Base-by-base conservation (phyloP, 2,797 vertebrate genomes). In the Merluccius polli region DNA sequence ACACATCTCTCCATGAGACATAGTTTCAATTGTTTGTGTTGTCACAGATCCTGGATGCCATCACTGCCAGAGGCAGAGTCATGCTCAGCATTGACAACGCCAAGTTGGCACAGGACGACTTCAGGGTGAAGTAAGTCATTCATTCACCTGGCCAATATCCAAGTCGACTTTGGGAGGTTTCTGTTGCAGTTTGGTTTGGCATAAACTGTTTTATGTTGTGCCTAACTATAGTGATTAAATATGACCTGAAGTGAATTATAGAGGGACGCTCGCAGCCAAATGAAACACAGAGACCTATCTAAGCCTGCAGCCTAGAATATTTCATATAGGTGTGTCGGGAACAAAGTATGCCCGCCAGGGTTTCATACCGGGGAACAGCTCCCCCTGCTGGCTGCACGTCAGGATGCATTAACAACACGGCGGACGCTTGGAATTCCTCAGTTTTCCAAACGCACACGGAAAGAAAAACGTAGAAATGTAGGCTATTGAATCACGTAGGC, bases 11-110 rank as follows among this genome's bases (percentile, higher is more conserved):
- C 2, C 41, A 44, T 16, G 41, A 24, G 21, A 59, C 27, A 30
- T 24, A n/a, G 16, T 11, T 24, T 67, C 11, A 16, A 1, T 52
- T 68, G 63, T 71, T 52, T 74, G 38, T 67, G 1, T 31, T 63
- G 33, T 48, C 48, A 16, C 89, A 95, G 94, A 94, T 95, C 59
- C 77, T 92, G 85, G 88, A 63, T 0, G 88, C 92, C 78, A 84
- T 87, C 15, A 2, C 71, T 48, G 80, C 0, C 80, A 93, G 33
- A 91, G 93, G 0, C 36, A 85, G 8, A 67, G 74, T 89, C 38
- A 82, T 92, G 27, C 86, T 95, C 82, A 93, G 88, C 91, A 89
- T 94, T 0, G 94, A 95, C 84, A 95, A 95, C 0, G 93, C 94
- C 41, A 84, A 80, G 35, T 89, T 95, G 85, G 92, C 95, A 0